Evolutionary conservation across 2,888 invertebrate species (phyloP), one percentile per base, ranked within the genome.

Genomic region (Lordiphosa andalusiaca): DNA sequence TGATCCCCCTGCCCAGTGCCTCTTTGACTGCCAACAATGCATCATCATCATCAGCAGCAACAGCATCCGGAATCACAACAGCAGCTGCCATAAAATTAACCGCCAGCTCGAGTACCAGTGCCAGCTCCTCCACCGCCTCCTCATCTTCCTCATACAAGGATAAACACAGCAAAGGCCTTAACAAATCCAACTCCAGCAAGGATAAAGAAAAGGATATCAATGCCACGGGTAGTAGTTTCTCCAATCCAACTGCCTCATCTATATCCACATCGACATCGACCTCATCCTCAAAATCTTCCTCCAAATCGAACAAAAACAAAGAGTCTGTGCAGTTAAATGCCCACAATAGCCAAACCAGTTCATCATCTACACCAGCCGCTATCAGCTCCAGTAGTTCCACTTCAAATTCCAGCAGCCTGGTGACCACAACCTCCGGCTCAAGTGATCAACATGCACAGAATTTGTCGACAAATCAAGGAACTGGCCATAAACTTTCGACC

Each of bases 301-400:
- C 87, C n/a, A 90, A 89, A 56, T 87, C 88, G 23, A 87, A 88
- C 2, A 89, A 89, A 66, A 87, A 74, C 65, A 89, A 89, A 62
- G 89, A 89, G 30, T 36, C 13, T 41, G 30, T 6, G 38, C 9
- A 58, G 33, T 21, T 44, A 46, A 51, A 42, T 33, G 35, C 47
- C 51, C 23, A 53, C 21, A 47, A 64, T 65, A 50, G 74, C 49
- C 71, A 77, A 67, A 66, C 71, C 59, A 57, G 66, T 47, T 49
- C 65, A 16, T 65, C 62, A 2, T 40, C 66, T 9, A 19, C 46
- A 12, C 49, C 46, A 10, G 23, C 49, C 16, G 25, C 23, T 5
- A 56, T 10, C 51, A 56, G 36, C n/a, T 38, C 67, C 0, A 74
- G 69, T 39, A 69, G 65, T 10, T 41, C 54, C 2, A 9, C 56